Conservation (phyloP, 2,888 invertebrate species). For the Diadromus collaris region DNA sequence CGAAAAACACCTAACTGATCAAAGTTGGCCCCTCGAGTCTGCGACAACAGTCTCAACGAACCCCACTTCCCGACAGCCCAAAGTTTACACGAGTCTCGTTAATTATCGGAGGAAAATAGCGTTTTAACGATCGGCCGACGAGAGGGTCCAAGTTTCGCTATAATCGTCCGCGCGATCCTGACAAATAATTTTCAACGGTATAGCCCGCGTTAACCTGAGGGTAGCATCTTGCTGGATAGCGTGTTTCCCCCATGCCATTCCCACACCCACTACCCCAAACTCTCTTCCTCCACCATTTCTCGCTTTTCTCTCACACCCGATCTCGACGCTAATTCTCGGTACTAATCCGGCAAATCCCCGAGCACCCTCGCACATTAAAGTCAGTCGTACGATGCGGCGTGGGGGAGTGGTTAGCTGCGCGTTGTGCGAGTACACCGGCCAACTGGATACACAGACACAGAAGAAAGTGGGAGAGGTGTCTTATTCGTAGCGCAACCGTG, state of each 20-base stretch:
- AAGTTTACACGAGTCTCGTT: not conserved
- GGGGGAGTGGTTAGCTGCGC: conserved; percentile 27
- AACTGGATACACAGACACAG: conserved; percentile 42
- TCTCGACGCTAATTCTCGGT: conserved; percentile 73
- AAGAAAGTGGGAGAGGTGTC: conserved; percentile 23
- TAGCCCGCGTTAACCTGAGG: conserved; percentile 30
- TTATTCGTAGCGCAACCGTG: not conserved
- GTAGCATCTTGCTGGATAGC: conserved; percentile 68
- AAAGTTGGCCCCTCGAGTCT: conserved; percentile 55
- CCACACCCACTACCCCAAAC: not conserved
- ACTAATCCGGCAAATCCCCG: conserved; percentile 75
- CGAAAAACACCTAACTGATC: conserved; percentile 37
- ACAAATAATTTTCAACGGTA: conserved; percentile 57
- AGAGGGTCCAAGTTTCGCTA: conserved; percentile 17
- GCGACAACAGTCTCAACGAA: conserved; percentile 16
- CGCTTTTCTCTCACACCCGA: conserved; percentile 30
- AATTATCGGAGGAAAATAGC: conserved; percentile 36
- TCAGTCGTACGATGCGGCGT: conserved; percentile 64
- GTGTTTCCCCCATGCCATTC: conserved; percentile 30
- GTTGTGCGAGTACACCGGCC: conserved; percentile 42
- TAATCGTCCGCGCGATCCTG: conserved; percentile 47
- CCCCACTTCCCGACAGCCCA: conserved; percentile 6
- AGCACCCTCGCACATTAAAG: conserved; percentile 73
- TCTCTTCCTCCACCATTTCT: conserved; percentile 42
- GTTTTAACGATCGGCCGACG: conserved; percentile 12